Evolutionary conservation across 2,797 vertebrate species (phyloP), one percentile per base, ranked within the genome.

Genomic region (Naso thynnoides): DNA sequence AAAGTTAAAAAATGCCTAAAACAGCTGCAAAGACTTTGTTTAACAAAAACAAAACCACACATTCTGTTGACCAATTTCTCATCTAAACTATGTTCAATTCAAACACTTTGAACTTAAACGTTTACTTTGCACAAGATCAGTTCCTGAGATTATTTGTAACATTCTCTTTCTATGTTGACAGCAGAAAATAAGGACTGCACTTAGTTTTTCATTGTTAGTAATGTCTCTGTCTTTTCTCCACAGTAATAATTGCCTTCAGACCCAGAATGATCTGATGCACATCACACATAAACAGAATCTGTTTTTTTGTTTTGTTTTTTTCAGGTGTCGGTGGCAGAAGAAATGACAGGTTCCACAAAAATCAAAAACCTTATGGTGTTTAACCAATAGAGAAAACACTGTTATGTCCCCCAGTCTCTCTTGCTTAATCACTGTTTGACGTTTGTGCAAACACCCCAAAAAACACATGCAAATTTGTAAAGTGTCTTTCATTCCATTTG

Each of bases 391-490:
- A 59, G 33, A 70, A 64, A 60, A 36, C 19, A 66, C n/a, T 38
- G 26, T 65, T 58, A 33, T 48, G 52, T 57, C 21, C 4, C 33
- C 19, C n/a, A 31, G 39, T 75, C 16, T 58, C 42, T 44, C 24
- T 38, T 42, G 39, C 42, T n/a, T 36, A 76, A 48, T 80, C 27
- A 41, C 39, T 23, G n/a, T 33, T 72, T 53, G 19, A 24, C 18
- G 21, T 54, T 59, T 70, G 56, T 66, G 50, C 36, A 57, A 70
- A 80, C 41, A 61, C 65, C 48, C 44, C 70, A 57, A 18, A 62
- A 60, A 80, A 73, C 23, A 55, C 61, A 83, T 42, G 58, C 56
- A 60, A 27, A 72, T 58, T 61, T 26, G 38, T 4, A 5, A 69
- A 13, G 21, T 21, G n/a, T 15, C 31, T 57, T 55, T 18, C 36